Evolutionary conservation across 2,113 vertebrate genomes (phyloP), one percentile per base, ranked within the genome.

Genomic region (Leptobrachium ailaonicum): DNA sequence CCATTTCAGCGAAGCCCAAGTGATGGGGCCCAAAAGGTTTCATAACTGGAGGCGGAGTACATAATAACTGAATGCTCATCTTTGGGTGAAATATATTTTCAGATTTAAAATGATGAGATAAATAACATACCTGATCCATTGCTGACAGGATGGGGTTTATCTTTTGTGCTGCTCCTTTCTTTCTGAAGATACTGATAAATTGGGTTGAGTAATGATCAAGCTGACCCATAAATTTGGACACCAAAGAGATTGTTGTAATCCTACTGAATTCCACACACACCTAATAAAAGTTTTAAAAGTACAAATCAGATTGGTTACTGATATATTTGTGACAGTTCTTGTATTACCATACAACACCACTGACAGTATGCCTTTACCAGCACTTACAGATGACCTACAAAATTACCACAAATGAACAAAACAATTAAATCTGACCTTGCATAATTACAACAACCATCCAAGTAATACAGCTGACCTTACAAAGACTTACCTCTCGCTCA

Each of bases 311-410:
- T 12, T 60, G 56, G 56, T 60, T 60, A 60, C 56, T 60, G 2
- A 60, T 60, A 60, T 60, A 69, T 67, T 74, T 60, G 58, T 73
- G 9, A 58, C 50, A 80, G 70, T 47, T 47, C 53, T 41, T 42
- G 54, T 56, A 56, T 56, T 56, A 56, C 6, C 54, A 56, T 56
- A 56, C 54, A 56, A 56, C 54, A 56, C 6, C 54, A 56, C 54
- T 56, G 54, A 56, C 6, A 6, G 6, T 56, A 60, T 60, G 56
- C n/a, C 56, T 60, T 60, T 60, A 60, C 56, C 56, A 60, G 56
- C 56, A 60, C 56, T 60, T 60, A 60, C 56, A 60, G 56, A 60
- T 60, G 56, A 60, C 56, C 11, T 60, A 60, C 2, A 60, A 2
- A 10, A 60, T 60, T 60, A 60, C 56, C 6, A 60, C 56, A 60